Conservation (phyloP, 2,797 vertebrate genomes). For the Todus mexicanus region DNA sequence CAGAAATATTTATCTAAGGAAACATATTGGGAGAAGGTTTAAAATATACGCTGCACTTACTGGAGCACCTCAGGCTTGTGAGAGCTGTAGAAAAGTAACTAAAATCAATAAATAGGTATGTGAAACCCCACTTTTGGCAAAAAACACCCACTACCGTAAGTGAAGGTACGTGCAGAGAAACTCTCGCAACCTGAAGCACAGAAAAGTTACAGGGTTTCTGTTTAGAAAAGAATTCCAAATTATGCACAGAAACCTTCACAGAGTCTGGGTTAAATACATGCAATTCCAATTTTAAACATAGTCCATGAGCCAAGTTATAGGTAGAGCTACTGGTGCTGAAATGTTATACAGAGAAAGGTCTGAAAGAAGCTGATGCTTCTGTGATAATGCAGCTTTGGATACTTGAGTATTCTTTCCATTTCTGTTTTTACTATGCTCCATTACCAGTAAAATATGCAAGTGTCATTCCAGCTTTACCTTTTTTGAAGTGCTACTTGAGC, state of each 20-base stretch:
- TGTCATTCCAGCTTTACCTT: slow-evolving; percentile 42
- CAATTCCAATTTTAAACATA: background rate
- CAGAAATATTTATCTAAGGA: background rate
- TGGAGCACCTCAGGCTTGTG: background rate
- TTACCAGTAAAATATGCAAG: slow-evolving; percentile 51
- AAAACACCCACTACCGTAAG: background rate
- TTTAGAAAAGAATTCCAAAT: background rate
- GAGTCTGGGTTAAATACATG: background rate
- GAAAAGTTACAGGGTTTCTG: background rate
- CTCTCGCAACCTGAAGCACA: background rate
- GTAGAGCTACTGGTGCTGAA: slow-evolving; percentile 25
- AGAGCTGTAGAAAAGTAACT: background rate
- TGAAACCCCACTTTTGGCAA: background rate
- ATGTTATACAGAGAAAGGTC: background rate
- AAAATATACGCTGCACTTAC: background rate
- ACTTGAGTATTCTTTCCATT: slow-evolving; percentile 29
- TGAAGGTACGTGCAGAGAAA: background rate
- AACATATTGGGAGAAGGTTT: background rate
- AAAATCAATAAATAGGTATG: background rate
- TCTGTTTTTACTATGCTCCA: slow-evolving; percentile 50
- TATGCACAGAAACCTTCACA: background rate
- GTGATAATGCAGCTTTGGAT: slow-evolving; percentile 22
- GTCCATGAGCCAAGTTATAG: background rate
- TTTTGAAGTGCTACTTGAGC: slow-evolving; percentile 52
- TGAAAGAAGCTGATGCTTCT: slow-evolving; percentile 5